Conservation (phyloP, 2,888 invertebrate genomes). For the Scotopteryx bipunctaria region DNA sequence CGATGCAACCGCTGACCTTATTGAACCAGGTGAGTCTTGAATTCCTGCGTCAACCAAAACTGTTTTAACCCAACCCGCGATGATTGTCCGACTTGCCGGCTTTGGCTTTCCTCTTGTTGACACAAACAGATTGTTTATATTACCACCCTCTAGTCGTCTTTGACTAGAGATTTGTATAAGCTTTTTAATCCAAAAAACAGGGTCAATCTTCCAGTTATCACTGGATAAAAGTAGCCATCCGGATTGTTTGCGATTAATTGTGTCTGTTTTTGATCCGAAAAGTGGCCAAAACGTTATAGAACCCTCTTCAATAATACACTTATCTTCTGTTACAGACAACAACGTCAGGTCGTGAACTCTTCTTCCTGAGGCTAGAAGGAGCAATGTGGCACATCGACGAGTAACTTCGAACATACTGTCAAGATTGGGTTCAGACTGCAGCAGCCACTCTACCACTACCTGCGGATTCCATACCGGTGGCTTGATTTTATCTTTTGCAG, state of each 20-base stretch:
- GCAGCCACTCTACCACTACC: neutral
- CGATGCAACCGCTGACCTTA: constrained; percentile 7
- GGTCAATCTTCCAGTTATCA: neutral
- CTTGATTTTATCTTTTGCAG: neutral
- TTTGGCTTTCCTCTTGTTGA: neutral
- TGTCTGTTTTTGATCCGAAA: constrained; percentile 19
- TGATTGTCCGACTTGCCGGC: neutral
- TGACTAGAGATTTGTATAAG: neutral
- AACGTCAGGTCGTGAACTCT: constrained; percentile 26
- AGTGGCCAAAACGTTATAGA: constrained; percentile 20
- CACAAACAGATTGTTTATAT: neutral
- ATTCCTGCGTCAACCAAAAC: neutral
- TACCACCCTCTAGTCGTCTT: neutral
- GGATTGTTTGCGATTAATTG: neutral
- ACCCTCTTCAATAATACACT: neutral
- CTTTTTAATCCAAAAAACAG: neutral
- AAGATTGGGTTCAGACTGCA: neutral
- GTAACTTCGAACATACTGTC: constrained; percentile 15
- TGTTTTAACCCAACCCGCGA: constrained; percentile 3
- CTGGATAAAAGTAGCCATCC: neutral
- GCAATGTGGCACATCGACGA: constrained; percentile 12
- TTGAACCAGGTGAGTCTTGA: neutral
- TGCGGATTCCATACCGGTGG: constrained; percentile 5
- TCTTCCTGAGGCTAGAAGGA: constrained; percentile 20
- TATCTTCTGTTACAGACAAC: constrained; percentile 1